phyloP scores from a whole-genome alignment of 2,113 vertebrate genomes.

The Mus musculus region DNA sequence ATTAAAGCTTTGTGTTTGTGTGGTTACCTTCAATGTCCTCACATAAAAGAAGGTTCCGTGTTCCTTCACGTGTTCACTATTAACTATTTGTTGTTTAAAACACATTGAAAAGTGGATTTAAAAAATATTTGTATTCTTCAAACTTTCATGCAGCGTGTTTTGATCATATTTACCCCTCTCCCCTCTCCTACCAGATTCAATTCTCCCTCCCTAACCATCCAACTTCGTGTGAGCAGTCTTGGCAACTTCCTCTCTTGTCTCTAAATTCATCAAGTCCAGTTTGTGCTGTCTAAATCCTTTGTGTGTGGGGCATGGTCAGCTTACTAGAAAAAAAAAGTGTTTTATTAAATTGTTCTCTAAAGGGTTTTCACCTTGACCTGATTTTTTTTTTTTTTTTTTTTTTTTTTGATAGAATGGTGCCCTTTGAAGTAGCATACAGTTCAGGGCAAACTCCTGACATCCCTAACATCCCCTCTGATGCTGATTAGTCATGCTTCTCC shows the following conservation, averaged over 20 bases:
- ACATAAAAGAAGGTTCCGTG: not conserved
- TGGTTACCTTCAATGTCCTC: not conserved
- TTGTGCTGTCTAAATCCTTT: not conserved
- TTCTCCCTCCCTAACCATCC: not conserved
- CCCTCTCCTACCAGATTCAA: not conserved
- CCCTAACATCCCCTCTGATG: too few species aligned
- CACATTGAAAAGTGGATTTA: not conserved
- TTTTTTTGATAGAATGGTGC: not conserved
- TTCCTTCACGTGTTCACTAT: not conserved
- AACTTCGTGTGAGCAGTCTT: not conserved
- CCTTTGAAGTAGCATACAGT: not conserved
- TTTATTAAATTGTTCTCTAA: not conserved
- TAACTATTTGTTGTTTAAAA: not conserved
- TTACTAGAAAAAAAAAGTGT: not conserved
- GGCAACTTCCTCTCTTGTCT: not conserved
- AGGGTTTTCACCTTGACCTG: conserved; percentile 24
- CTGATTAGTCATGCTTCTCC: not conserved
- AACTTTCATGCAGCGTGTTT: not conserved
- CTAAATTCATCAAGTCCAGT: not conserved
- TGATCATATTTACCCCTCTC: not conserved
- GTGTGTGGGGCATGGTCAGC: not conserved
- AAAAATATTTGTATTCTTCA: not conserved
- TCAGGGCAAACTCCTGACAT: not conserved
- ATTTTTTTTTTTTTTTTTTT: conserved; percentile 10
- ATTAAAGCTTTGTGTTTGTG: not conserved